Evolutionary conservation across 1,140 invertebrate species (phyloP).

Genomic region (Acromyrmex heyeri): DNA sequence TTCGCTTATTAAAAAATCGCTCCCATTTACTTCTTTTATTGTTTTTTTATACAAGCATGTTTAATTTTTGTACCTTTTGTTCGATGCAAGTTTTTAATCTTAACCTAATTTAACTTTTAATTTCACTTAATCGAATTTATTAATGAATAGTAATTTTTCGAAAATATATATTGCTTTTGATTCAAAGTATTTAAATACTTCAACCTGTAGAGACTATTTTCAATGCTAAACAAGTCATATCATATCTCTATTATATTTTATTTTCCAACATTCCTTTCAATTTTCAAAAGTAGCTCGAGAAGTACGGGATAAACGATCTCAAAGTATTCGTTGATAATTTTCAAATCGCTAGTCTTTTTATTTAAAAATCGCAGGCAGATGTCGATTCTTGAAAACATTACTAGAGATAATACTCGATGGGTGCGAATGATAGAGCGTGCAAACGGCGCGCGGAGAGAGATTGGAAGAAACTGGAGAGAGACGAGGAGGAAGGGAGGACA

Average conservation of each 20-base stretch:
- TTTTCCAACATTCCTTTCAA: not conserved
- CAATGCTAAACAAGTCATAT: not conserved
- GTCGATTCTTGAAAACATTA: not conserved
- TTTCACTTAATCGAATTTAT: not conserved
- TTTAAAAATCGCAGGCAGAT: constrained; percentile 3
- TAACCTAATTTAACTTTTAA: not conserved
- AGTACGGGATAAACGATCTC: not conserved
- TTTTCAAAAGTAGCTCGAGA: not conserved
- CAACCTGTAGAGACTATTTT: not conserved
- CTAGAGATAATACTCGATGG: constrained; percentile 30
- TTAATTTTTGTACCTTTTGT: not conserved
- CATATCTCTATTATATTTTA: not conserved
- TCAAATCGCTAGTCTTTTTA: not conserved
- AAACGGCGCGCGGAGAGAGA: not conserved
- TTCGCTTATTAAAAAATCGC: not conserved
- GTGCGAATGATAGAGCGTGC: constrained; percentile 45
- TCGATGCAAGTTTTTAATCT: not conserved
- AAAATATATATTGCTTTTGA: not conserved
- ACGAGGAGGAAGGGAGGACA: constrained; percentile 21
- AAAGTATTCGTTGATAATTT: not conserved
- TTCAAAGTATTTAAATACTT: not conserved
- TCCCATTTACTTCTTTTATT: not conserved
- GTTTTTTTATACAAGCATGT: not conserved
- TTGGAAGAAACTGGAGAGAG: constrained; percentile 43
- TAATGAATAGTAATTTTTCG: not conserved